A percentile compares a stretch with the other conserved stretches of the same genome.
These are phyloP conservation scores for Hormiphora californensis DNA, from an alignment of 37 sponge, comb jelly and placozoan genomes.

Conservation along the genomic window DNA sequence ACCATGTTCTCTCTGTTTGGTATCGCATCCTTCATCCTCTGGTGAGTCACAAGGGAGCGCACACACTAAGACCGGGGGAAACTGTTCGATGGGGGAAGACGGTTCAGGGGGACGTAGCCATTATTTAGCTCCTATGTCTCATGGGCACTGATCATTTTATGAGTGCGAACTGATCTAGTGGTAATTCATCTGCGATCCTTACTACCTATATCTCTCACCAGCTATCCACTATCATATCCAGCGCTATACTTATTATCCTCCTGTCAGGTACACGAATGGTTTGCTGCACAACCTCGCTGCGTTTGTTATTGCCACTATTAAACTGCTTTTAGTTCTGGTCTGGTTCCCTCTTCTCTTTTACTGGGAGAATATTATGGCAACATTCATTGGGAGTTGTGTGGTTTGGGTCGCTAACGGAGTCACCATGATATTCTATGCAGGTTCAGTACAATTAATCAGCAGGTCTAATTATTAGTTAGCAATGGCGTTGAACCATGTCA, in stretches of 20 bases:
- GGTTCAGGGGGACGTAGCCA: not conserved
- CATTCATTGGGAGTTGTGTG: not conserved
- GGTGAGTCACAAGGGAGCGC: not conserved
- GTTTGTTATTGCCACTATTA: not conserved
- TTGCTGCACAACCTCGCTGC: not conserved
- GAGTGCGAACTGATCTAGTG: not conserved
- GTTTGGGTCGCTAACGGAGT: not conserved
- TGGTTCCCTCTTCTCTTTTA: conserved; percentile 7
- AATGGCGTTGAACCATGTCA: too few species aligned
- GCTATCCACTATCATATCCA: too few species aligned
- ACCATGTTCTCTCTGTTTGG: too few species aligned
- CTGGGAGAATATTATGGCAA: conserved; percentile 5
- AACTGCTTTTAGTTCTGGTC: not conserved
- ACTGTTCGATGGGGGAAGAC: not conserved
- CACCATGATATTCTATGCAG: conserved; percentile 16
- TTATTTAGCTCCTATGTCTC: not conserved
- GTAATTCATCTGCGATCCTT: too few species aligned
- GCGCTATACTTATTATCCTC: not conserved
- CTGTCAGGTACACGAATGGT: not conserved
- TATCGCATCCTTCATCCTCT: too few species aligned
- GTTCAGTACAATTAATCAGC: too few species aligned
- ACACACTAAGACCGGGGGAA: not conserved
- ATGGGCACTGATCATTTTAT: not conserved
- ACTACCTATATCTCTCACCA: too few species aligned
- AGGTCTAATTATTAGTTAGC: too few species aligned